phyloP scores from a whole-genome alignment of 1,140 invertebrate species.

The Trachelipus rathkii region DNA sequence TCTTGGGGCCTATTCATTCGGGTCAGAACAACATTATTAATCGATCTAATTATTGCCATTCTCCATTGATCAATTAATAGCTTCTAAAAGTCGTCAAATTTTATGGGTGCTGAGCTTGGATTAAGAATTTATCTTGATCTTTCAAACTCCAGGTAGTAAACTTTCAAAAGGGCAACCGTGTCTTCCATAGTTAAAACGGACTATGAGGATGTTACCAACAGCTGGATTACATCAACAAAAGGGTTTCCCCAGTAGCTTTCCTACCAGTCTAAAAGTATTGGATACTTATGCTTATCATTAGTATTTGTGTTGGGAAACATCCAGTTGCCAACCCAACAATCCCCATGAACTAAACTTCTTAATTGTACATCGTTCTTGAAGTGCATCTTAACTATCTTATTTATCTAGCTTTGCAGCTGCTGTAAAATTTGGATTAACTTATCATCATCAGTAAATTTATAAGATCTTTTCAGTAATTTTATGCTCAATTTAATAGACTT shows the following conservation, averaged over 20 bases:
- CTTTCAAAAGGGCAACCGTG: not conserved
- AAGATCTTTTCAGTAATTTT: not conserved
- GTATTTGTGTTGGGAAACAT: not conserved
- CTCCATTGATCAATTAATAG: not conserved
- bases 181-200: not conserved
- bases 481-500: not conserved
- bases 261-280: not conserved
- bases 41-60: not conserved
- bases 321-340: not conserved
- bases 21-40: not conserved
- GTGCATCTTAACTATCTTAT: not conserved
- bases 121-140: not conserved
- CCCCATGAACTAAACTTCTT: not conserved
- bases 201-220: not conserved
- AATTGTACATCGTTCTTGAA: not conserved
- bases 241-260: slow-evolving; percentile 1
- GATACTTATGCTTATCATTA: not conserved
- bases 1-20: not conserved
- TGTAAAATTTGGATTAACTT: not conserved
- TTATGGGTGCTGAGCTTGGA: not conserved
- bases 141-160: not conserved
- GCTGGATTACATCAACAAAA: not conserved
- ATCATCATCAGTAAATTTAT: not conserved
- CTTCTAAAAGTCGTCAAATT: not conserved
- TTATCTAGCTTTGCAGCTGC: not conserved